Percentiles rank a stretch among this genome's conserved stretches.
These are phyloP conservation scores for Crioceris asparagi DNA, from an alignment of 2,888 invertebrate genomes.

Conservation along the genomic window DNA sequence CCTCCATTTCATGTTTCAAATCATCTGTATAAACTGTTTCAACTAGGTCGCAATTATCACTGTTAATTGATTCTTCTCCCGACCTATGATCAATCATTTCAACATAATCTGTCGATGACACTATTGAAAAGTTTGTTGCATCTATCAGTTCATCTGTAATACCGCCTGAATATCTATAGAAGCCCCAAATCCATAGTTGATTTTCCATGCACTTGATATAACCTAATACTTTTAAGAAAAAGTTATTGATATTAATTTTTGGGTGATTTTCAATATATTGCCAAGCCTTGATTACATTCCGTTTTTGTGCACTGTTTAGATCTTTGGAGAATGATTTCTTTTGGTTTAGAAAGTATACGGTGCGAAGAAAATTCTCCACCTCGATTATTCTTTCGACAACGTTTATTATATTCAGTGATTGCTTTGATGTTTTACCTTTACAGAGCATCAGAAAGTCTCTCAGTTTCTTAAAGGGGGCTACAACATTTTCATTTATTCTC, in stretches of 20 bases:
- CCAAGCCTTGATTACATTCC: slow-evolving; percentile 34
- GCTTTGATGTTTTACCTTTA: slow-evolving; percentile 26
- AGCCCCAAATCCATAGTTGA: slow-evolving; percentile 37
- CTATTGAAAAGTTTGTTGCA: slow-evolving; percentile 28
- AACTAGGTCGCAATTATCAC: background rate
- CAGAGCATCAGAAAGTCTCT: slow-evolving; percentile 30
- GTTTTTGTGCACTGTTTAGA: slow-evolving; percentile 33
- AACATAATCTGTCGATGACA: slow-evolving; percentile 9
- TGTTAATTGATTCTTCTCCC: background rate
- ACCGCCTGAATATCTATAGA: slow-evolving; percentile 29
- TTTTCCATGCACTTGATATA: slow-evolving; percentile 37
- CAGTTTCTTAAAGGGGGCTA: slow-evolving; percentile 35
- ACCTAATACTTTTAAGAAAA: slow-evolving; percentile 33
- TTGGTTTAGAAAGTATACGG: slow-evolving; percentile 24
- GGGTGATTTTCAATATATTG: slow-evolving; percentile 33
- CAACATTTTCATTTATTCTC: slow-evolving; percentile 34
- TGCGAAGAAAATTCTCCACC: slow-evolving; percentile 29
- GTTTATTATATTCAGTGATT: slow-evolving; percentile 20
- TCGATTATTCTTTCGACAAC: slow-evolving; percentile 34
- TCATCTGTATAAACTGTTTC: background rate
- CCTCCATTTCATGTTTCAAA: slow-evolving; percentile 21
- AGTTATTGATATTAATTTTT: slow-evolving; percentile 33
- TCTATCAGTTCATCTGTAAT: slow-evolving; percentile 30
- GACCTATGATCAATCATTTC: slow-evolving; percentile 12
- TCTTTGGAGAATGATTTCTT: slow-evolving; percentile 32